phyloP scores from a whole-genome alignment of 2,113 vertebrate genomes.

The Cichladusa arquata region DNA sequence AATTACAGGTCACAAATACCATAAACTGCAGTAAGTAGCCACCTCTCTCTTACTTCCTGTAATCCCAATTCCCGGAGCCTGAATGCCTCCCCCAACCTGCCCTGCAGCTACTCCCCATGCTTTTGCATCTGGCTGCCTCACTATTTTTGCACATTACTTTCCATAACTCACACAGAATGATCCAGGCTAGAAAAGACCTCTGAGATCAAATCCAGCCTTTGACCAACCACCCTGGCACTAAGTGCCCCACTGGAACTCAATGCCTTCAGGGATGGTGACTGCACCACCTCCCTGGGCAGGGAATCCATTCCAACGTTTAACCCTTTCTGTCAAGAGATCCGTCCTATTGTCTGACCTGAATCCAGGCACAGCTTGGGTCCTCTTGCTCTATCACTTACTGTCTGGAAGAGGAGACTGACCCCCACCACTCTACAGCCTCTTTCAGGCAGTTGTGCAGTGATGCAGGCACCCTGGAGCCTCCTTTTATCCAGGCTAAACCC shows the following conservation, averaged over 20 bases:
- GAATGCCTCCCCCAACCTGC: neutral
- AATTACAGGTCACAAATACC: neutral
- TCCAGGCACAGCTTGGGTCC: neutral
- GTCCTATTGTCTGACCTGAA: neutral
- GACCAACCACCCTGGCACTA: neutral
- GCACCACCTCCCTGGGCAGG: neutral
- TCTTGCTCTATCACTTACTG: neutral
- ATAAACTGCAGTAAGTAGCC: neutral
- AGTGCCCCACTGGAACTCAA: neutral
- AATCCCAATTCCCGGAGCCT: rapidly evolving
- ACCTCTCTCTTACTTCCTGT: rapidly evolving
- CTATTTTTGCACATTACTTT: neutral
- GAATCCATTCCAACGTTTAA: neutral
- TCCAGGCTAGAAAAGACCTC: neutral
- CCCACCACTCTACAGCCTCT: neutral
- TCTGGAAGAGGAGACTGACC: neutral
- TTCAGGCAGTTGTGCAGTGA: neutral
- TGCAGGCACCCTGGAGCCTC: rapidly evolving
- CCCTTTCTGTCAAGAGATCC: neutral
- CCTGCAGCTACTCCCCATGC: neutral
- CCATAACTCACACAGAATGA: neutral
- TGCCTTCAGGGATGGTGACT: neutral
- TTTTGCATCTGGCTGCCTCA: neutral
- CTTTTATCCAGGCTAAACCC: neutral
- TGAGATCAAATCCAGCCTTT: neutral